Evolutionary conservation across 2,888 invertebrate species (phyloP).

Genomic region (Troides oblongomaculatus): DNA sequence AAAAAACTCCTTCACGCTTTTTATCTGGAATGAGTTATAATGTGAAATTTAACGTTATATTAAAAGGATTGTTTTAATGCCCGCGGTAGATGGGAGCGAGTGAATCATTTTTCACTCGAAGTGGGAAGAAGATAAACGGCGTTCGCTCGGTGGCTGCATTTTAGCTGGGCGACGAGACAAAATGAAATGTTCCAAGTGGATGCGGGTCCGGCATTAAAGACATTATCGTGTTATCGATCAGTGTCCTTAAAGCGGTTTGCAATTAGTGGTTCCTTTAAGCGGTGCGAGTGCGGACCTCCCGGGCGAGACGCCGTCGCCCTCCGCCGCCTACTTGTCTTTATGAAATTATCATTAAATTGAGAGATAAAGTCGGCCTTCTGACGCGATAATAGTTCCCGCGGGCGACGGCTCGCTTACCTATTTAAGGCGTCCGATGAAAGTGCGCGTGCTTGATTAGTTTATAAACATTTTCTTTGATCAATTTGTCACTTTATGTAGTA

Average conservation of each 20-base stretch:
- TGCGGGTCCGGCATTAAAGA: constrained; percentile 63
- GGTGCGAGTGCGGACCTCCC: constrained; percentile 60
- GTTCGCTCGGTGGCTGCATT: constrained; percentile 36
- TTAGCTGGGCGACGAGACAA: constrained; percentile 50
- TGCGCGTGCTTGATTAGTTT: constrained; percentile 21
- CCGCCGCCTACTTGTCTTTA: constrained; percentile 57
- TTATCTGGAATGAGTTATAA: constrained; percentile 28
- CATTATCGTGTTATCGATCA: constrained; percentile 74
- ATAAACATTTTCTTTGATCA: background rate
- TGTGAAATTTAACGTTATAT: constrained; percentile 26
- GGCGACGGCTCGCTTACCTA: constrained; percentile 52
- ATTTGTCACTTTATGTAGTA: constrained; percentile 4
- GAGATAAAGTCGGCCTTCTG: constrained; percentile 66
- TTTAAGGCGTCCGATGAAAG: constrained; percentile 49
- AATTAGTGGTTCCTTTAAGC: constrained; percentile 61
- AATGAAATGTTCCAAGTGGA: constrained; percentile 55
- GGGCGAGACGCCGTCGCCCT: constrained; percentile 46
- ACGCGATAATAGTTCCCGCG: constrained; percentile 64
- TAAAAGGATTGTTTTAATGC: constrained; percentile 24
- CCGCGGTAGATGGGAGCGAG: constrained; percentile 9
- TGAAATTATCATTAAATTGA: constrained; percentile 75
- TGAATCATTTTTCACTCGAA: constrained; percentile 24
- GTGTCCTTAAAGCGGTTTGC: constrained; percentile 65
- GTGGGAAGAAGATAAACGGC: constrained; percentile 25
- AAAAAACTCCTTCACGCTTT: constrained; percentile 19